Base-by-base conservation (phyloP, 2,113 vertebrate species). In the Sylvilagus bachmani region DNA sequence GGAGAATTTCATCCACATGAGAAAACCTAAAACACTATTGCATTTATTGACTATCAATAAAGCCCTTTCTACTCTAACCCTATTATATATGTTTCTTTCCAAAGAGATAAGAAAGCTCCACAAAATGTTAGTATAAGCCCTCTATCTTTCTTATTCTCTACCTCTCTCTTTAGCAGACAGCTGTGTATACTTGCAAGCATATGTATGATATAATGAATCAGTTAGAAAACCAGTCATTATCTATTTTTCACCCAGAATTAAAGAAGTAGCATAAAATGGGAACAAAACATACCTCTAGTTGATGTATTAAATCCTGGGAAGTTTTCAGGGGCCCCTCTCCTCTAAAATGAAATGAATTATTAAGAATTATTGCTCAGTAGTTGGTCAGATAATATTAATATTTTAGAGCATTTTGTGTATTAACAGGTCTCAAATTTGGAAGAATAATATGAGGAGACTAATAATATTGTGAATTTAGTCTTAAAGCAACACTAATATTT, bases 301-400 rank as follows among this genome's bases (percentile, higher is more conserved):
- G 99, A 97, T 99, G 98, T 98, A 99, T 99, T 97, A 99, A 98
- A 98, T 99, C 99, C 94, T 99, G 98, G 17, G 99, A 99, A 78
- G 99, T 99, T 98, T 99, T 99, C 97, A 99, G 98, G 86, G 99
- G 98, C 67, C 99, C 99, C 97, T 99, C 99, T 95, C 99, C 99
- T 98, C 99, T 99, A 97, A 93, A 97, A 96, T 58, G 97, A 97
- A 97, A 98, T 16, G 13, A 81, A 86, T 94, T 82, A 92, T 90
- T 86, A 96, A 83, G 24, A 71, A 88, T 79, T 71, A 94, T 8
- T 75, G 21, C n/a, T 29, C 86, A 22, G 16, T 71, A 71, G 74
- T 61, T 95, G 3, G 2, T 79, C 94, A 92, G 81, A 75, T 74
- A 91, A 78, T 70, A 90, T 53, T 51, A 86, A 83, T 67, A 8